phyloP scores from a whole-genome alignment of 2,113 vertebrate genomes.

The Tychaedon coryphoeus region DNA sequence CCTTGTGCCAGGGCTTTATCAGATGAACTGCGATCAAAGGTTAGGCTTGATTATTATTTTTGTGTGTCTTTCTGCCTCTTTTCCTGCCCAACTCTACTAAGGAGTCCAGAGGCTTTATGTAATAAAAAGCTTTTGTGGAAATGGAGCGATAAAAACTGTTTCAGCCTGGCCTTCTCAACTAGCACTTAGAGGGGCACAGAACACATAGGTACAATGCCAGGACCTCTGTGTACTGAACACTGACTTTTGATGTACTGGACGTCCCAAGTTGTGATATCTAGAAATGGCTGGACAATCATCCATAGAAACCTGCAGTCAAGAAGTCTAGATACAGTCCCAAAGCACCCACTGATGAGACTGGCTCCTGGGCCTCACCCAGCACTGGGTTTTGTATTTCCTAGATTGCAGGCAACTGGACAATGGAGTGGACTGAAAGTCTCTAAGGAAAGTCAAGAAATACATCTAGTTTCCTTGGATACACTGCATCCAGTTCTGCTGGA shows the following conservation, averaged over 20 bases:
- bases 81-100: background rate
- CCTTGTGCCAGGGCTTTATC: constrained; percentile 20
- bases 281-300: background rate
- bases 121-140: background rate
- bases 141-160: background rate
- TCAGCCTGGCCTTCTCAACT: background rate
- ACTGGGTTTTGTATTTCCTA: background rate
- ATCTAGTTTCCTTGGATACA: background rate
- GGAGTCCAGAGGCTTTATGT: background rate
- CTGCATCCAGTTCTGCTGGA: background rate
- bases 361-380: background rate
- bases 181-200: background rate
- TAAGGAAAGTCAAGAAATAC: background rate
- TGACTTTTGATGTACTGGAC: background rate
- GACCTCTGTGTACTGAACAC: background rate
- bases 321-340: background rate
- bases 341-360: background rate
- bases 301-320: background rate
- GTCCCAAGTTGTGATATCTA: background rate
- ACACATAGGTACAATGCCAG: accelerated
- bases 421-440: background rate
- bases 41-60: background rate
- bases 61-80: background rate
- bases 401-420: background rate
- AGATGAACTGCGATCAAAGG: constrained; percentile 40